Conservation (phyloP, 2,888 invertebrate species). For the Gisinianus flammeolus region DNA sequence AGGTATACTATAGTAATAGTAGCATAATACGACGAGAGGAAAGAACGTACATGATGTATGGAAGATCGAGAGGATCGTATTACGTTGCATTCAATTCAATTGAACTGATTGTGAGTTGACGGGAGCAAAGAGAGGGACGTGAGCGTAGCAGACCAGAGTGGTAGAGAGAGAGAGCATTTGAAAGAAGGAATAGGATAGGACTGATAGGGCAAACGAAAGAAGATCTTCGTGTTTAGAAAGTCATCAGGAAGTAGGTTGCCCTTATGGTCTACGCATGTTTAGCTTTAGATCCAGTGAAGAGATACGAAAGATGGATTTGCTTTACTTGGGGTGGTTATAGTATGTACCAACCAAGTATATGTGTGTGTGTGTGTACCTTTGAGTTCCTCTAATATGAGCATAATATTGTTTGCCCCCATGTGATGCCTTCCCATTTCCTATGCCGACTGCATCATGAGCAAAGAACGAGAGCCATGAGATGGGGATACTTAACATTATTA, state of each 20-base stretch:
- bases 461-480: too few species aligned
- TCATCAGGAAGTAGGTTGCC: background rate
- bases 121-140: background rate
- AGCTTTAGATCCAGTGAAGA: background rate
- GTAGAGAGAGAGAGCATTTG: too few species aligned
- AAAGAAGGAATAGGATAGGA: too few species aligned
- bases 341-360: too few species aligned
- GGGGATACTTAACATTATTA: background rate
- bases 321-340: background rate
- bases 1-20: background rate
- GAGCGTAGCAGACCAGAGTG: too few species aligned
- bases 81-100: background rate
- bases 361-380: too few species aligned
- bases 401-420: background rate
- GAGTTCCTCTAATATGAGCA: background rate
- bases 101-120: background rate
- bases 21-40: background rate
- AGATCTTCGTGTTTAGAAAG: constrained; percentile 1
- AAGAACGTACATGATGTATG: background rate
- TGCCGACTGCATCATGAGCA: too few species aligned
- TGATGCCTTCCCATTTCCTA: background rate
- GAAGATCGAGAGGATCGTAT: background rate
- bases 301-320: background rate
- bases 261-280: background rate
- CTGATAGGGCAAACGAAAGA: background rate